These are phyloP conservation scores for Lasioglossum morio DNA, from an alignment of 2,888 invertebrate genomes.

Conservation along the genomic window DNA sequence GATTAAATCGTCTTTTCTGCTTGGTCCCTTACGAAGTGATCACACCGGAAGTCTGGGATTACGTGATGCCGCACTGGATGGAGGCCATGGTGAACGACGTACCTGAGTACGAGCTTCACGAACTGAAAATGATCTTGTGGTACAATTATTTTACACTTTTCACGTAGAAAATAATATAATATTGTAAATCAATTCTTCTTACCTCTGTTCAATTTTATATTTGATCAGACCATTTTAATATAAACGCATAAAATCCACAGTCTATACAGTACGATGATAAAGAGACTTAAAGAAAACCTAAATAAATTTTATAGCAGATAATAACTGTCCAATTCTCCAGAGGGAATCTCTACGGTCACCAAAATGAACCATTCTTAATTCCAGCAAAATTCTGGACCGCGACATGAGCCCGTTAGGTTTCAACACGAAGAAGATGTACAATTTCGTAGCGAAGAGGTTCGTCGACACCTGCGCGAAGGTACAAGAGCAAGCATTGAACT, in stretches of 20 bases:
- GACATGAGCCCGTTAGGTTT: constrained; percentile 98
- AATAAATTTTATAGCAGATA: no score
- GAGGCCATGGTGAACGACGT: constrained; percentile 97
- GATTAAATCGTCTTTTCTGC: constrained; percentile 96
- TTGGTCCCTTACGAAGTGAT: constrained; percentile 99
- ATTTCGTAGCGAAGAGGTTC: constrained; percentile 95
- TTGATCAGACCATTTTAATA: no score
- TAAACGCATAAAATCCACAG: no score
- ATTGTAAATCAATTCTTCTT: no score
- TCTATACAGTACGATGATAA: no score
- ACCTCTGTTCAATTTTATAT: no score
- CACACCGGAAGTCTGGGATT: constrained; percentile 98
- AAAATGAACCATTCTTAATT: neutral
- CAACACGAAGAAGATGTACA: constrained; percentile 97
- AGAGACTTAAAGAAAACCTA: no score
- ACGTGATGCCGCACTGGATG: constrained; percentile 99
- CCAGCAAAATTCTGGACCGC: constrained; percentile 97
- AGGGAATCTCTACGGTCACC: no score
- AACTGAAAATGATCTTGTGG: constrained; percentile 92
- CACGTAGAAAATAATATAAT: neutral
- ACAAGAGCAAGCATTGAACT: constrained; percentile 94
- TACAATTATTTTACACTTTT: constrained; percentile 70
- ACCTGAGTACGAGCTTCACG: constrained; percentile 93
- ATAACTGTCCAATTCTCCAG: no score
- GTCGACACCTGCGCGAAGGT: constrained; percentile 92